Conservation (phyloP, 2,113 vertebrate genomes). For the Apistogramma diplotaenia region DNA sequence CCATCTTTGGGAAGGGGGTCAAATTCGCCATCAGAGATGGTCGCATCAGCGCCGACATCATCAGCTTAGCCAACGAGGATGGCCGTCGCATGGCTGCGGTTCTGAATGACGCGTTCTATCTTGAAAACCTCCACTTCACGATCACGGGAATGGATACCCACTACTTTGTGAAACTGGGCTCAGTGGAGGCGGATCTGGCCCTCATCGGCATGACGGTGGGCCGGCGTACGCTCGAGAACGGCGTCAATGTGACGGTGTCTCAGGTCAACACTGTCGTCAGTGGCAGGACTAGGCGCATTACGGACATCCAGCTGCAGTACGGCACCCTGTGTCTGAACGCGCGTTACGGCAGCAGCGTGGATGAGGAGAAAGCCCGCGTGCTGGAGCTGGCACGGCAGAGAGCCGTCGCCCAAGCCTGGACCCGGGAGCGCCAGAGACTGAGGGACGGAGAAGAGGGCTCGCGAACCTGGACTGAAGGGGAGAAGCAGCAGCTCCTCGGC, state of each 20-base stretch:
- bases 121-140: constrained; percentile 94
- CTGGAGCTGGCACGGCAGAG: constrained; percentile 91
- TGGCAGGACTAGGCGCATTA: constrained; percentile 95
- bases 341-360: constrained; percentile 90
- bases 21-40: constrained; percentile 92
- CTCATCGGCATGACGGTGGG: constrained; percentile 94
- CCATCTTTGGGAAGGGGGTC: constrained; percentile 93
- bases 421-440: constrained; percentile 90
- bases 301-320: constrained; percentile 90
- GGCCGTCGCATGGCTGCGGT: constrained; percentile 90
- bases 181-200: constrained; percentile 86
- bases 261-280: constrained; percentile 92
- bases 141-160: constrained; percentile 88
- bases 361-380: constrained; percentile 91
- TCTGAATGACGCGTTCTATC: constrained; percentile 89
- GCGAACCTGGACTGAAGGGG: constrained; percentile 93
- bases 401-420: constrained; percentile 88
- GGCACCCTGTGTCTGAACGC: constrained; percentile 86
- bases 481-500: constrained; percentile 92
- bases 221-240: constrained; percentile 90
- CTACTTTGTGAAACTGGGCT: constrained; percentile 92
- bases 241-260: constrained; percentile 94
- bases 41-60: constrained; percentile 90
- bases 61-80: constrained; percentile 93
- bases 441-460: constrained; percentile 93